Conservation (phyloP, 2,888 invertebrate species). For the Diploptera punctata region DNA sequence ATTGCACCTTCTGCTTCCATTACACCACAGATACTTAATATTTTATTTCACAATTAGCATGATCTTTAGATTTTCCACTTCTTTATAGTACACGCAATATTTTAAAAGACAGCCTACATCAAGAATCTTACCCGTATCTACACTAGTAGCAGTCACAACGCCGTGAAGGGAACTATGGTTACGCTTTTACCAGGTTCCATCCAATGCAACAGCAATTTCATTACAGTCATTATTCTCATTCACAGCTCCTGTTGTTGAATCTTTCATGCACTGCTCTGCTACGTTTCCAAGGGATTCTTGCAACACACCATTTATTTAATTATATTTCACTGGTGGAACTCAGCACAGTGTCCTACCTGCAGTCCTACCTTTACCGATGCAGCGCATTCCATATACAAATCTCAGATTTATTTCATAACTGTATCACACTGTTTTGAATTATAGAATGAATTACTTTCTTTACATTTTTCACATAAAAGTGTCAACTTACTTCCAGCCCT, state of each 20-base stretch:
- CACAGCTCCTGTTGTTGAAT: not conserved
- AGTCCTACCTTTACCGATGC: not conserved
- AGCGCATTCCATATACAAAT: not conserved
- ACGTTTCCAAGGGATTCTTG: not conserved
- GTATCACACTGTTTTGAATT: no score
- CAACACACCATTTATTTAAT: not conserved
- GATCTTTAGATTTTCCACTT: no score
- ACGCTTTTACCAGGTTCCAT: not conserved
- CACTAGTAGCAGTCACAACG: constrained; percentile 14
- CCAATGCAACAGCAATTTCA: not conserved
- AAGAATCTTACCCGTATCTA: not conserved
- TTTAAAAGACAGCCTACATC: not conserved
- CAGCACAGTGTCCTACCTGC: not conserved
- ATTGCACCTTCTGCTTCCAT: not conserved
- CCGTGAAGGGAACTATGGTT: no score
- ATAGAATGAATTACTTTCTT: no score
- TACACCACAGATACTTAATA: not conserved
- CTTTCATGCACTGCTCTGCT: not conserved
- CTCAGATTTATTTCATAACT: not conserved
- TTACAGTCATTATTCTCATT: not conserved
- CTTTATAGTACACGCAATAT: not conserved
- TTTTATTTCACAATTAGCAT: not conserved
- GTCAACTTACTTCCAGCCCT: no score
- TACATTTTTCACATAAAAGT: no score
- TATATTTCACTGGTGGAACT: not conserved